Percentiles rank a stretch among this genome's conserved stretches.
Conservation (phyloP, 2,888 invertebrate genomes). For the Dysmachus trigonus region DNA sequence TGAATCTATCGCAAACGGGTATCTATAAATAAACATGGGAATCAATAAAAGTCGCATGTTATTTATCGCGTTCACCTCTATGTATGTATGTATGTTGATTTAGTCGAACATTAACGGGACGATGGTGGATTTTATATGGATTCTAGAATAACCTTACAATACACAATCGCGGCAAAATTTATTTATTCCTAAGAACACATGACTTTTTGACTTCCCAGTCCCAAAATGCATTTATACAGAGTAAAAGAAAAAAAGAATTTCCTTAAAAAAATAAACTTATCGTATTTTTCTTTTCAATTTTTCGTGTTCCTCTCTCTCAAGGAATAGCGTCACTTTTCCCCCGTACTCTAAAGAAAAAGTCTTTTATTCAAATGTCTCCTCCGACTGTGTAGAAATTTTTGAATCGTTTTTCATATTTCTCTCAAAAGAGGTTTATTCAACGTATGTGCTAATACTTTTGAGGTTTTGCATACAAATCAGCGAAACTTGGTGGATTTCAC, state of each 20-base stretch:
- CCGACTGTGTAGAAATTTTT: background rate
- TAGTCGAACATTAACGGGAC: background rate
- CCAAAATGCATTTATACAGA: background rate
- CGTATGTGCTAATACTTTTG: background rate
- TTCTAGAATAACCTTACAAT: background rate
- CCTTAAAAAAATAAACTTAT: background rate
- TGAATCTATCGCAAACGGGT: background rate
- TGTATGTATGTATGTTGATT: no score
- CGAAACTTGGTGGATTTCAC: background rate
- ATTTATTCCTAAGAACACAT: background rate
- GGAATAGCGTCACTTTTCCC: background rate
- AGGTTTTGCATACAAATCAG: background rate
- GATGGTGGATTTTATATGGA: background rate
- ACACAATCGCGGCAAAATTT: background rate
- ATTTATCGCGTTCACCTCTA: background rate
- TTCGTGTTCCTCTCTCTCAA: background rate
- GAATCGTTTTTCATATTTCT: background rate
- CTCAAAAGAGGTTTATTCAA: background rate
- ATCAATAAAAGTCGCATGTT: background rate
- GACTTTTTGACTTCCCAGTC: background rate
- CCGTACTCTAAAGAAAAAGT: background rate
- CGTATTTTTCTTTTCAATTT: background rate
- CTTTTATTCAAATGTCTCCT: background rate
- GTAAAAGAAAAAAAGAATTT: background rate
- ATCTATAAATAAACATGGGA: background rate